Evolutionary conservation across 1,140 invertebrate species (phyloP), one percentile per base, ranked within the genome.

Genomic region (Bombus pyrosoma): DNA sequence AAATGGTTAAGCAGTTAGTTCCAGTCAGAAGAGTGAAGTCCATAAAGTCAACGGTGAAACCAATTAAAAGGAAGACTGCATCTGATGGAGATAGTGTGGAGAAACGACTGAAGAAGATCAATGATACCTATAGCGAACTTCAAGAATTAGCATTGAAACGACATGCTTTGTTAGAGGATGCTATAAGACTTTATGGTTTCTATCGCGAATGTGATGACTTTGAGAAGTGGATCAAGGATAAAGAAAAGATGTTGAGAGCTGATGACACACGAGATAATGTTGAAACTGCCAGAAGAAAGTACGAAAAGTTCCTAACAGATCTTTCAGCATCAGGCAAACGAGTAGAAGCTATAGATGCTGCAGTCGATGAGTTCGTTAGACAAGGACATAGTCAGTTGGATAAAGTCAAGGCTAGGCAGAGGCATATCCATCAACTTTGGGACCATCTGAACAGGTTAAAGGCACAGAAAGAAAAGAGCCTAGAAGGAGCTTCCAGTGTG

Each of bases 131-230:
- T 92, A 95, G 96, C 43, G 97, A 98, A 86, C 96, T 99, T 3
- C 96, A 97, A 86, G 96, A 98, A 89, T 96, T 99, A 83, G 98
- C 98, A 5, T 94, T 96, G 73, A 96, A 97, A 73, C 96, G 99
- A 2, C 97, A 98, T 86, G 96, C 97, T 0, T 96, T 98, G 47
- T 95, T 99, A 18, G 98, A 99, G 90, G 99, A 99, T 94, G 97
- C 99, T 0, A 98, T 99, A 82, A 96, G 98, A 87, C 95, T 99
- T 32, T 99, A 98, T 94, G 97, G 97, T 53, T 99, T 99, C 95
- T 99, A 99, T 94, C 96, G 98, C n/a, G 99, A 99, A 93, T 99
- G 99, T 95, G 98, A 99, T 92, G 98, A 99, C 93, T 99, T 99
- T 94, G 99, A 99, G 94, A 97, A 97, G 87, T 99, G 99, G 99